Conservation (phyloP, 2,797 vertebrate species). For the Chrysolophus pictus region DNA sequence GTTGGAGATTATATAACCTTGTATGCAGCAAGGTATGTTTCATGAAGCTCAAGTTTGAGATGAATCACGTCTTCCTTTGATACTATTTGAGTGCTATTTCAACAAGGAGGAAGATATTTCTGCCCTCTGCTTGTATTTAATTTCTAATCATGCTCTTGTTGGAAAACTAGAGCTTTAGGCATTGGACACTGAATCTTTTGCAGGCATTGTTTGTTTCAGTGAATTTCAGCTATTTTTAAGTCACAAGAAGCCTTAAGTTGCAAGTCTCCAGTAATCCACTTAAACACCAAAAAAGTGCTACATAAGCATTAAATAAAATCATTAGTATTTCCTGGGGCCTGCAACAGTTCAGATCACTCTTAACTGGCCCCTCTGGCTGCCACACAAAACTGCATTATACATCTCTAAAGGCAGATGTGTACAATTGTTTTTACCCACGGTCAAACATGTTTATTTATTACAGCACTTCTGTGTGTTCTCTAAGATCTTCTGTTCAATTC, state of each 20-base stretch:
- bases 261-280: constrained; percentile 18
- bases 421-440: neutral
- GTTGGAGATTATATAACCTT: neutral
- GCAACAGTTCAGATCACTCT: neutral
- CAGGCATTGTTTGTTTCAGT: neutral
- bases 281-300: constrained; percentile 14
- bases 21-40: neutral
- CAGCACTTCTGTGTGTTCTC: neutral
- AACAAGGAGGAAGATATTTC: neutral
- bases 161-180: neutral
- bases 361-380: neutral
- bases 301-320: constrained; percentile 32
- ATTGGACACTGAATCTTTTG: neutral
- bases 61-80: neutral
- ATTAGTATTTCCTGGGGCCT: neutral
- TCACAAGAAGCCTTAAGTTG: constrained; percentile 2
- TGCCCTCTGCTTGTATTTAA: neutral
- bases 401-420: constrained; percentile 3
- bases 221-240: constrained; percentile 31
- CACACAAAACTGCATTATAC: neutral
- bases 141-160: neutral
- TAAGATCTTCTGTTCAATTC: neutral
- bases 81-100: neutral
- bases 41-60: neutral
- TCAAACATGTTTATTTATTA: constrained; percentile 50